Evolutionary conservation across 2,797 vertebrate species (phyloP).

Genomic region (Nannoperca obscura): DNA sequence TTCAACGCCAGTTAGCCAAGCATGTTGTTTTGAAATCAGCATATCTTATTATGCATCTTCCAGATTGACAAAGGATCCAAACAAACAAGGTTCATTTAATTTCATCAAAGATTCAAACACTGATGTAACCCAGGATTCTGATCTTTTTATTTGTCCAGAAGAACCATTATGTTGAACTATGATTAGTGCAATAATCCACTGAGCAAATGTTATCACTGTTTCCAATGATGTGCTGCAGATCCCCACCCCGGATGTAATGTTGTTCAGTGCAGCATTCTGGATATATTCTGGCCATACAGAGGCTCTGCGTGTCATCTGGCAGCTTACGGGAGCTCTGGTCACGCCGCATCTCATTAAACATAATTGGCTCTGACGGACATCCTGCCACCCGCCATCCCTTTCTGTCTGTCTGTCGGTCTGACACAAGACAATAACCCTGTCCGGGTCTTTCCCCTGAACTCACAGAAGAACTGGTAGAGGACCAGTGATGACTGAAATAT

Average conservation of each 20-base stretch:
- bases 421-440: slow-evolving; percentile 35
- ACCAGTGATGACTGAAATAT: slow-evolving; percentile 33
- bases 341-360: slow-evolving; percentile 74
- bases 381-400: slow-evolving; percentile 54
- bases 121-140: not conserved
- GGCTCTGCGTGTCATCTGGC: slow-evolving; percentile 58
- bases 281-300: slow-evolving; percentile 18
- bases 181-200: slow-evolving; percentile 6
- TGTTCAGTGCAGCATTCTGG: slow-evolving; percentile 16
- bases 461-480: not conserved
- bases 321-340: slow-evolving; percentile 59
- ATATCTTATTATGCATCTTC: slow-evolving; percentile 48
- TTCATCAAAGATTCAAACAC: not conserved
- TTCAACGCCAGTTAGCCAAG: slow-evolving; percentile 32
- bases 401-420: slow-evolving; percentile 23
- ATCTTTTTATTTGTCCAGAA: not conserved
- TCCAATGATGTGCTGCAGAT: slow-evolving; percentile 20
- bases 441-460: not conserved
- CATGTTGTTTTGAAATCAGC: slow-evolving; percentile 35
- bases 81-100: not conserved
- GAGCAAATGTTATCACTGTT: slow-evolving; percentile 15
- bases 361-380: slow-evolving; percentile 76
- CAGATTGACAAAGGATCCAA: slow-evolving; percentile 20
- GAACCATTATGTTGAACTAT: not conserved
- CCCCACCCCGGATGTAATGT: slow-evolving; percentile 16